phyloP scores from a whole-genome alignment of 2,797 vertebrate species.

The Muraenolepis orangiensis region DNA sequence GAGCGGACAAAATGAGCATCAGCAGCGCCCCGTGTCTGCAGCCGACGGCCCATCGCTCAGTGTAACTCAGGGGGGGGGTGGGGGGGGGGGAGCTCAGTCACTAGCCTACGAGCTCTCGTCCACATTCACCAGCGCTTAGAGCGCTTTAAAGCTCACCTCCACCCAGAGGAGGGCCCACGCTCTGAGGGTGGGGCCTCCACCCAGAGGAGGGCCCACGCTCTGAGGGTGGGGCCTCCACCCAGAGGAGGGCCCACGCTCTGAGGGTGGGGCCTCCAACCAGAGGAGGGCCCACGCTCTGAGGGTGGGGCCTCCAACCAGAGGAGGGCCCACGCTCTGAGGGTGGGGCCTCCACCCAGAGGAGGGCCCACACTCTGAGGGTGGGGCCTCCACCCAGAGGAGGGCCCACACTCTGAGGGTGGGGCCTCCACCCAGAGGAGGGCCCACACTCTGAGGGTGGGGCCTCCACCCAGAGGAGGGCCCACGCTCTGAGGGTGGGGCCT shows the following conservation, averaged over 20 bases:
- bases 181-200: not conserved
- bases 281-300: conserved; percentile 31
- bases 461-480: conserved; percentile 39
- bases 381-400: conserved; percentile 32
- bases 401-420: conserved; percentile 15
- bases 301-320: conserved; percentile 7
- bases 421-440: conserved; percentile 35
- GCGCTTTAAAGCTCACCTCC: conserved; percentile 45
- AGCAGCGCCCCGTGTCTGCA: conserved; percentile 80
- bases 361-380: conserved; percentile 19
- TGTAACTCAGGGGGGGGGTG: conserved; percentile 54
- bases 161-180: conserved; percentile 34
- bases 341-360: conserved; percentile 24
- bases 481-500: conserved; percentile 1
- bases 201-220: conserved; percentile 36
- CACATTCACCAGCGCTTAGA: conserved; percentile 42
- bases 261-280: not conserved
- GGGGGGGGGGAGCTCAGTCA: too few species aligned
- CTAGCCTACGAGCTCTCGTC: conserved; percentile 52
- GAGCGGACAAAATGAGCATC: conserved; percentile 86
- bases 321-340: conserved; percentile 28
- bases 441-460: conserved; percentile 11
- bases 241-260: conserved; percentile 33
- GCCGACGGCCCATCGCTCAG: conserved; percentile 84
- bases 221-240: too few species aligned